phyloP scores from a whole-genome alignment of 2,797 vertebrate genomes.

The Mastacembelus armatus region DNA sequence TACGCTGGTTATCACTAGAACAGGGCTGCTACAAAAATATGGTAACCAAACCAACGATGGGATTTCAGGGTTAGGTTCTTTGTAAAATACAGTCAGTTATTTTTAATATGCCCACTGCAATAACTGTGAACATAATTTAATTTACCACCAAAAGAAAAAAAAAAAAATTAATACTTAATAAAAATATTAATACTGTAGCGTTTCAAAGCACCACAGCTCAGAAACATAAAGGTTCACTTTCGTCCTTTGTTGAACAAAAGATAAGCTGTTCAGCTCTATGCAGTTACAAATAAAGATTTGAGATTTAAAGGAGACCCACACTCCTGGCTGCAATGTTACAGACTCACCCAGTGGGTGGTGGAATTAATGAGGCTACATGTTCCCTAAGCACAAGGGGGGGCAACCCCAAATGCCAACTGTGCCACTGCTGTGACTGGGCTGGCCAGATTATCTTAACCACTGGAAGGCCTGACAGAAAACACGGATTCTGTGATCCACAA shows the following conservation, averaged over 20 bases:
- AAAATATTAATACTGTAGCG: background rate
- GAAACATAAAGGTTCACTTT: constrained; percentile 12
- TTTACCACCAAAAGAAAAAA: background rate
- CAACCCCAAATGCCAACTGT: constrained; percentile 23
- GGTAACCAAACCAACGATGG: too few species aligned
- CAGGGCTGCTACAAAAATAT: too few species aligned
- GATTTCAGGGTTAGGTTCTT: background rate
- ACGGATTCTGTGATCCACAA: constrained; percentile 60
- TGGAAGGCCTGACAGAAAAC: constrained; percentile 46
- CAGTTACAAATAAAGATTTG: constrained; percentile 44
- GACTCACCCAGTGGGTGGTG: constrained; percentile 61
- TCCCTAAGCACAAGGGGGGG: constrained; percentile 47
- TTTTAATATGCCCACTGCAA: background rate
- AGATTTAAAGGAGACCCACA: constrained; percentile 46
- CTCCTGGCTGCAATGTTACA: constrained; percentile 18
- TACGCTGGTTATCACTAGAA: background rate
- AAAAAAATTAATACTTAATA: background rate
- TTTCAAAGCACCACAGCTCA: constrained; percentile 10
- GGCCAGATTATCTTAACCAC: constrained; percentile 41
- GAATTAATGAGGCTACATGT: constrained; percentile 72
- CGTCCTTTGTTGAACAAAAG: background rate
- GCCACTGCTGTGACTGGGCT: constrained; percentile 30
- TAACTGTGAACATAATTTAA: background rate
- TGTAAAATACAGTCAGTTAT: too few species aligned
- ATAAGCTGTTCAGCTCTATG: constrained; percentile 20